Base-by-base conservation (phyloP, 2,888 invertebrate genomes). In the Sicus ferrugineus region DNA sequence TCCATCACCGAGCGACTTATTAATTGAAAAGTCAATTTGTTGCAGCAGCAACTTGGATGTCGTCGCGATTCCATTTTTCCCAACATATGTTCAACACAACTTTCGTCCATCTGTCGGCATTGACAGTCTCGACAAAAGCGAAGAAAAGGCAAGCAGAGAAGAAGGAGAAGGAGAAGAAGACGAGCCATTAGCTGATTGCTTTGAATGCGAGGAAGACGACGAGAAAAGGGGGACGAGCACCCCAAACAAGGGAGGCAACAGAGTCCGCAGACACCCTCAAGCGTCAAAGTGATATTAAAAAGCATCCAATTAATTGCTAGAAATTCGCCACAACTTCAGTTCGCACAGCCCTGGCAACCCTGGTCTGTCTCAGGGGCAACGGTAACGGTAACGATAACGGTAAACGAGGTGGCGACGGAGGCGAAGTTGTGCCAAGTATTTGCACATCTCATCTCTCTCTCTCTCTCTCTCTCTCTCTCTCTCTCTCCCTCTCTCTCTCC, bases 51-150 rank as follows among this genome's bases (percentile, higher is more conserved):
- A 30, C n/a, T 14, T 56, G 16, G 16, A 30, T 26, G 19, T 28
- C 23, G 16, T 30, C 19, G 19, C 30, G 14, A 5, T 28, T 34
- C 6, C 11, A 3, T 3, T 58, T 59, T 34, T 59, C 30, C 59
- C 31, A 59, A 59, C 59, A 59, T 59, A 59, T 59, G 59, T 59
- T 59, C 59, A 7, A 38, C 3, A 34, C 30, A 34, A 59, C 34
- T 38, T n/a, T 9, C 9, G 59, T 59, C 34, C 59, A 59, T 59
- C 31, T 59, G 59, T 19, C 59, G 34, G 9, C 31, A 59, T 31
- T 42, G 42, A 3, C 42, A 42, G 1, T 42, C 16, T 42, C 42
- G 42, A n/a, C n/a, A n/a, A n/a, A n/a, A n/a, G n/a, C n/a, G n/a
- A n/a, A n/a, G n/a, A n/a, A n/a, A n/a, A n/a, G n/a, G 42, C 34